Percentiles rank a stretch among this genome's conserved stretches.
Evolutionary conservation across 2,797 vertebrate genomes (phyloP).

Genomic region (Melanotaenia maccullochi): DNA sequence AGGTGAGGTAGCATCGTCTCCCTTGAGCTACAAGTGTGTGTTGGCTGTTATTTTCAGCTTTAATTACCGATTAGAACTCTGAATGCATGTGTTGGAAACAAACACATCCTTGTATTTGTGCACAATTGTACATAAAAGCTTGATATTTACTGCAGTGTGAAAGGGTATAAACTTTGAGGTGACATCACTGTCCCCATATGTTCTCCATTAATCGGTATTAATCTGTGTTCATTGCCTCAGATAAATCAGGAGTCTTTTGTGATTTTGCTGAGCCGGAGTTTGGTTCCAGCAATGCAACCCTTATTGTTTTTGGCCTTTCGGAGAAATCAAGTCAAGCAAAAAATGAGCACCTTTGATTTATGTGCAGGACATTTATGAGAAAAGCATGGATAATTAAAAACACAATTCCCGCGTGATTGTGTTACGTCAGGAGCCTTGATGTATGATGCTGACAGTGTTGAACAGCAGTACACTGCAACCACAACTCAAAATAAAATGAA

Average conservation of each 20-base stretch:
- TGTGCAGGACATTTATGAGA: slow-evolving; percentile 28
- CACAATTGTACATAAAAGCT: neutral
- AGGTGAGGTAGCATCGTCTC: slow-evolving; percentile 48
- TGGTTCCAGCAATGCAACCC: slow-evolving; percentile 20
- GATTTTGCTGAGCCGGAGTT: slow-evolving; percentile 10
- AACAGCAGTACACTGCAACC: slow-evolving; percentile 29
- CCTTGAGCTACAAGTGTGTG: neutral
- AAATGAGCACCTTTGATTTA: slow-evolving; percentile 13
- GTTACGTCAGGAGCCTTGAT: slow-evolving; percentile 9
- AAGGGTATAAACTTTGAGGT: neutral
- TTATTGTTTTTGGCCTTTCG: slow-evolving; percentile 46
- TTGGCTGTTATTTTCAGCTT: neutral
- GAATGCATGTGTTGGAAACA: neutral
- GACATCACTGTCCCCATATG: neutral
- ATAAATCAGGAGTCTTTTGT: slow-evolving; percentile 2
- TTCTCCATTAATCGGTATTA: slow-evolving; percentile 14
- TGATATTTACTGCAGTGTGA: neutral
- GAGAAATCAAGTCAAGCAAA: slow-evolving; percentile 16
- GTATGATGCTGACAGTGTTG: slow-evolving; percentile 14
- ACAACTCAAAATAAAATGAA: slow-evolving; percentile 4
- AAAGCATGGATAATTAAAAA: slow-evolving; percentile 39
- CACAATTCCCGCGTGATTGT: slow-evolving; percentile 6
- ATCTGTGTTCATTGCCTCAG: slow-evolving; percentile 11
- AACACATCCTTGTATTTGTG: neutral
- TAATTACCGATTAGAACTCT: neutral